phyloP scores from a whole-genome alignment of 2,888 invertebrate genomes.

The Ditylenchus weischeri region DNA sequence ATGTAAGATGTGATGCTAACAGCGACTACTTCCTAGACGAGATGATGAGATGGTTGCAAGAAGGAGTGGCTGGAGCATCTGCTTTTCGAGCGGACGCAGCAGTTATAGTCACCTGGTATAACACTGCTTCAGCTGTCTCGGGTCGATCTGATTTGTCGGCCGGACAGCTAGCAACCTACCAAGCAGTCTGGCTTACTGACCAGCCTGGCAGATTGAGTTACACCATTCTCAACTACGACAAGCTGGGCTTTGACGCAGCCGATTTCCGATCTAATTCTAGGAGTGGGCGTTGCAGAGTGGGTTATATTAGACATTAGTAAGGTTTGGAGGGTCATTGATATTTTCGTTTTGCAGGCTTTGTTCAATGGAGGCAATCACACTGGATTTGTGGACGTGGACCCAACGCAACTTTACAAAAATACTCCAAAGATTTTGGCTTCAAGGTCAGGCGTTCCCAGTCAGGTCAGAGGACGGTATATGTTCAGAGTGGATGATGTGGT shows the following conservation, averaged over 20 bases:
- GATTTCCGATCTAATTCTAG: slow-evolving; percentile 56
- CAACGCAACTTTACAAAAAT: slow-evolving; percentile 54
- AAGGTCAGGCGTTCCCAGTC: slow-evolving; percentile 56
- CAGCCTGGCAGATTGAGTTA: slow-evolving; percentile 84
- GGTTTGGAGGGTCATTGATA: no score
- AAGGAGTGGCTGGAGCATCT: slow-evolving; percentile 83
- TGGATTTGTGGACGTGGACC: slow-evolving; percentile 57
- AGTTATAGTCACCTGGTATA: slow-evolving; percentile 80
- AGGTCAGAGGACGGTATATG: slow-evolving; percentile 74
- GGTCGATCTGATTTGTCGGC: slow-evolving; percentile 57
- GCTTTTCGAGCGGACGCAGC: slow-evolving; percentile 86
- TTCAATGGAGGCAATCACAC: slow-evolving; percentile 59
- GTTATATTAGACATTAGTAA: neutral
- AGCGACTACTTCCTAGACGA: slow-evolving; percentile 54
- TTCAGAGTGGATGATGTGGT: slow-evolving; percentile 93
- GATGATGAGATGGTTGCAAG: slow-evolving; percentile 58
- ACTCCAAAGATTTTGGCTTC: slow-evolving; percentile 55
- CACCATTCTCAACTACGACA: slow-evolving; percentile 87
- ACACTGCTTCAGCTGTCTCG: slow-evolving; percentile 57
- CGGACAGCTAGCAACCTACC: slow-evolving; percentile 57
- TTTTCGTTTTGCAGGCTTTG: slow-evolving; percentile 43
- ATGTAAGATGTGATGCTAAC: slow-evolving; percentile 53
- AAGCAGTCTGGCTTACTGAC: slow-evolving; percentile 68
- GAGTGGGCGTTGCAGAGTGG: slow-evolving; percentile 54
- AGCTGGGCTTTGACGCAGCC: slow-evolving; percentile 82